These are phyloP conservation scores for Thymallus thymallus DNA, from an alignment of 2,113 vertebrate species.

Conservation along the genomic window DNA sequence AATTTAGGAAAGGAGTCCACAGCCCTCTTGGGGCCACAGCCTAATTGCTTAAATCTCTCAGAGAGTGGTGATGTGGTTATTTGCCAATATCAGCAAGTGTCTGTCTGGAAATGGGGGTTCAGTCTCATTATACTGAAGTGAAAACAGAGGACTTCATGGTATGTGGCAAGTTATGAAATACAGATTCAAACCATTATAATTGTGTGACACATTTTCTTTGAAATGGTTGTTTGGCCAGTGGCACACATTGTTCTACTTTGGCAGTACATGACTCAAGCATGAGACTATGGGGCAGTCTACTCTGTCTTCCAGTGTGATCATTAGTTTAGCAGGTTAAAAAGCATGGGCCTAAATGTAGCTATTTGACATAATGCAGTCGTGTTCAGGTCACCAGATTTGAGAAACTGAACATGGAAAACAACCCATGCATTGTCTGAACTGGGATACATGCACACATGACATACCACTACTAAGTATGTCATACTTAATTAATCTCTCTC, in stretches of 20 bases:
- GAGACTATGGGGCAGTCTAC: neutral
- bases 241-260: neutral
- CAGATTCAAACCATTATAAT: neutral
- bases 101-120: neutral
- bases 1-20: slow-evolving; percentile 1
- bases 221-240: neutral
- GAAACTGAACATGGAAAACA: neutral
- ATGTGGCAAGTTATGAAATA: neutral
- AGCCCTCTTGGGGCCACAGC: neutral
- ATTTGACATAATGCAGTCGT: too few species aligned
- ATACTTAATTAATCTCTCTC: neutral
- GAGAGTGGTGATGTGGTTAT: neutral
- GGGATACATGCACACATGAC: neutral
- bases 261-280: neutral
- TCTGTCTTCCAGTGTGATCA: neutral
- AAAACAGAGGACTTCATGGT: too few species aligned
- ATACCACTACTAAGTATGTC: neutral
- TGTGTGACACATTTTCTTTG: neutral
- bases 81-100: neutral
- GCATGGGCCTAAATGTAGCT: too few species aligned
- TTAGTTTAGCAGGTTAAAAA: neutral
- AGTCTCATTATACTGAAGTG: neutral
- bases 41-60: neutral
- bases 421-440: neutral
- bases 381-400: too few species aligned